Base-by-base conservation (phyloP, 2,113 vertebrate species). In the Cyanocitta stelleri region DNA sequence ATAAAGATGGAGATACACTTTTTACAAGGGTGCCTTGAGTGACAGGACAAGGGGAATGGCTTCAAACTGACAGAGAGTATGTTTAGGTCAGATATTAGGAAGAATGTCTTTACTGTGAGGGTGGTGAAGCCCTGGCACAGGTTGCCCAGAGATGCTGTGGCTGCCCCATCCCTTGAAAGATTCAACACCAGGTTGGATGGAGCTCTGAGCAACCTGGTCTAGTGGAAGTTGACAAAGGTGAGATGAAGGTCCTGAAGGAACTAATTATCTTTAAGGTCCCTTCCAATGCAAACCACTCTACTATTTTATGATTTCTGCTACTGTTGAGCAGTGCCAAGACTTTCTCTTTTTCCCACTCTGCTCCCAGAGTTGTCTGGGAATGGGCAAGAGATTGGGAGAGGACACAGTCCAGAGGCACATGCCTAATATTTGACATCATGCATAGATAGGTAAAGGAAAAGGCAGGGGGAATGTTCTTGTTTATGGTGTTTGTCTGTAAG, bases 321-420 rank as follows among this genome's bases (percentile, higher is more conserved):
- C 18, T 63, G 22, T 18, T 67, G 48, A 44, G 18, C 17, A 39
- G 16, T 27, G 10, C 35, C 14, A 88, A 64, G 15, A 2, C 3
- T 33, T 84, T 43, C 3, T 43, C 20, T 85, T 79, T 78, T 83
- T 71, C 22, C 19, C 22, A 37, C 8, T 51, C 29, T 59, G 3
- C 2, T 11, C 9, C 11, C 0, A 5, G 5, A 37, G 11, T n/a
- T 3, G 0, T 3, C n/a, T n/a, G 9, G 8, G 12, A 24, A 11
- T 52, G 7, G 8, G 6, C 33, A 80, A 63, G n/a, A 63, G 33
- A 22, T 0, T 44, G 22, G 16, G 16, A 67, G 11, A 5, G 5
- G 13, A 63, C 9, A 27, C 11, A 76, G n/a, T 10, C 13, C 20
- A 46, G 67, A 76, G 16, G 3, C 16, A 33, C 22, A 16, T 26